Evolutionary conservation across 2,113 vertebrate genomes (phyloP), one percentile per base, ranked within the genome.

Genomic region (Chrysochloris asiatica): DNA sequence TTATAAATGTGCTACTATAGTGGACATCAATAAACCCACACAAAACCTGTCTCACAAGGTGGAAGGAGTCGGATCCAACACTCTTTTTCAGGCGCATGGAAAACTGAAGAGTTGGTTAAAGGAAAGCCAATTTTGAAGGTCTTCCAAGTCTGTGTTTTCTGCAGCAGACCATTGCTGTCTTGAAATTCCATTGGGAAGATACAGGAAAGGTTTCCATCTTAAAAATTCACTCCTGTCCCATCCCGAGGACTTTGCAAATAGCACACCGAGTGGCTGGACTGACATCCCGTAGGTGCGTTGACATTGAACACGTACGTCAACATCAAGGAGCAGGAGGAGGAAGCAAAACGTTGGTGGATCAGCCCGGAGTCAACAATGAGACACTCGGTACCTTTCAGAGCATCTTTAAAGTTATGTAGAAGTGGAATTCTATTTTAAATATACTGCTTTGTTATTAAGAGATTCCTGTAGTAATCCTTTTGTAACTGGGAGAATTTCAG

Each of bases 201-300:
- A 82, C 77, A 80, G 63, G 56, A 73, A 90, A 16, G 38, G 28
- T 59, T 71, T 90, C 71, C 19, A 81, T 52, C 65, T 30, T n/a
- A 19, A 47, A 69, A 84, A 28, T 48, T 43, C 19, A 24, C 48
- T n/a, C 36, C 12, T 8, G 77, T 85, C 26, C 48, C 16, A 52
- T 41, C 16, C 56, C 52, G 41, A 12, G 22, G 52, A 67, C 41
- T 80, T 50, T 41, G 56, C 52, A 67, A 4, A 48, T 5, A 71
- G 59, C 72, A 9, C 1, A 3, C 5, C 2, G 26, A 54, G 16
- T 6, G 11, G 73, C n/a, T 33, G 61, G n/a, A 63, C 33, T 63
- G 59, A 63, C 63, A 67, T 8, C 9, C 33, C 26, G 12, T 5
- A 41, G 73, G 7, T 33, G 4, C 0, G 0, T 0, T 19, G 41